A percentile compares a stretch with the other conserved stretches of the same genome.
These are phyloP conservation scores for Argyrosomus regius DNA, from an alignment of 2,797 vertebrate species.

Conservation along the genomic window DNA sequence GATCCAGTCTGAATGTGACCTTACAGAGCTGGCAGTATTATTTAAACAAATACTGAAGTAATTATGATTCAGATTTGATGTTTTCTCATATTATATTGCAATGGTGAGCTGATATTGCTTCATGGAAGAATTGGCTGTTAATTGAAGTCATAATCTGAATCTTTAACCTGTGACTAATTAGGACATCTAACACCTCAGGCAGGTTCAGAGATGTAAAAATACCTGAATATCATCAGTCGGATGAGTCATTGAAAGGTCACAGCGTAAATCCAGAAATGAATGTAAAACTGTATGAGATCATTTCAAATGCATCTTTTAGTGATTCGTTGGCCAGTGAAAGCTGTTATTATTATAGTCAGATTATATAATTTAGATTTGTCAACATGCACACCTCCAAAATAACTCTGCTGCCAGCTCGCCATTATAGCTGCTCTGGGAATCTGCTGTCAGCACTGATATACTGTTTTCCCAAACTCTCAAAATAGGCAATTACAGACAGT, in stretches of 20 bases:
- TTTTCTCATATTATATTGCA: slow-evolving; percentile 14
- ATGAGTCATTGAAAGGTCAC: slow-evolving; percentile 25
- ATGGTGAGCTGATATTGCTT: slow-evolving; percentile 15
- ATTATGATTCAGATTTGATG: background rate
- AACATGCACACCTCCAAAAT: slow-evolving; percentile 31
- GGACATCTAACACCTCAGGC: slow-evolving; percentile 28
- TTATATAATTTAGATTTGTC: slow-evolving; percentile 34
- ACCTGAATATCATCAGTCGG: slow-evolving; percentile 2
- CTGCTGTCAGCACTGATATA: slow-evolving; percentile 38
- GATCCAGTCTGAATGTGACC: background rate
- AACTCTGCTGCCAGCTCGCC: slow-evolving; percentile 27
- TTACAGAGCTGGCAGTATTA: background rate
- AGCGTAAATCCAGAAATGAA: slow-evolving; percentile 9
- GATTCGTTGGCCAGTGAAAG: slow-evolving; percentile 14
- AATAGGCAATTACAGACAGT: slow-evolving; percentile 33
- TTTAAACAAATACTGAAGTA: background rate
- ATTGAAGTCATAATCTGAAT: slow-evolving; percentile 16
- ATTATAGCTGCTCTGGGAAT: slow-evolving; percentile 14
- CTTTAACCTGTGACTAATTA: slow-evolving; percentile 40
- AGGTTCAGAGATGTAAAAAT: slow-evolving; percentile 22
- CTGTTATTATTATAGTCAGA: slow-evolving; percentile 9
- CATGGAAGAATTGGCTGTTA: background rate
- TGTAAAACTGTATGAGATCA: background rate
- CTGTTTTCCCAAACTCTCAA: slow-evolving; percentile 33
- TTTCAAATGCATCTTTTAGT: slow-evolving; percentile 3